phyloP scores from a whole-genome alignment of 2,797 vertebrate species.

The Enoplosus armatus region DNA sequence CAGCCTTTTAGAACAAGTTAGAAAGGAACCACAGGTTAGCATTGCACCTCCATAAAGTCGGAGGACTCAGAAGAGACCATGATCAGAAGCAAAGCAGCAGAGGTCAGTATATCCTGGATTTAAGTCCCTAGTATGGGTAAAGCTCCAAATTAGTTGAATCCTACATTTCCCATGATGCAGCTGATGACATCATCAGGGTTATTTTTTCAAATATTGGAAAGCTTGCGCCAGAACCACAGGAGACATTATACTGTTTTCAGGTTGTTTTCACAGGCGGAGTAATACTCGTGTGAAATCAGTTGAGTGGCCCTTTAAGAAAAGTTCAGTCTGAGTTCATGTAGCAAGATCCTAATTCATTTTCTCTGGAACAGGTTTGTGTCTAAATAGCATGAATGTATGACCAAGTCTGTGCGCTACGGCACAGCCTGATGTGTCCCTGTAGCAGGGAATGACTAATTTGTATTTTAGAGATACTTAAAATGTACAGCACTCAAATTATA shows the following conservation, averaged over 20 bases:
- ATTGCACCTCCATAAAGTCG: neutral
- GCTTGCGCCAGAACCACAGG: no score
- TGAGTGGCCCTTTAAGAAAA: slow-evolving; percentile 12
- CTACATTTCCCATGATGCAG: slow-evolving; percentile 13
- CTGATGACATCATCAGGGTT: neutral
- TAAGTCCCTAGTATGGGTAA: neutral
- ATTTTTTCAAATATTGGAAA: no score
- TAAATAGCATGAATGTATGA: slow-evolving; percentile 1
- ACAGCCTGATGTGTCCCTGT: neutral
- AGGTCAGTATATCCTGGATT: neutral
- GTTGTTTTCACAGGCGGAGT: neutral
- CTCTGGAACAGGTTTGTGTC: neutral
- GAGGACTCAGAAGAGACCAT: neutral
- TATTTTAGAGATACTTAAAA: neutral
- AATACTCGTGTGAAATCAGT: neutral
- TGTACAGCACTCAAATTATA: neutral
- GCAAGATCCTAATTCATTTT: slow-evolving; percentile 6
- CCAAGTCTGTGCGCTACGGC: neutral
- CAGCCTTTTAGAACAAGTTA: neutral
- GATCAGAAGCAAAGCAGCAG: neutral
- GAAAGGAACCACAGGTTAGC: neutral
- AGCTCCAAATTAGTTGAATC: neutral
- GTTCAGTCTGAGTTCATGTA: neutral
- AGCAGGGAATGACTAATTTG: neutral
- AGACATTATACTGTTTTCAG: no score